Evolutionary conservation across 2,888 invertebrate species (phyloP).

Genomic region (Cheilosia vernalis): DNA sequence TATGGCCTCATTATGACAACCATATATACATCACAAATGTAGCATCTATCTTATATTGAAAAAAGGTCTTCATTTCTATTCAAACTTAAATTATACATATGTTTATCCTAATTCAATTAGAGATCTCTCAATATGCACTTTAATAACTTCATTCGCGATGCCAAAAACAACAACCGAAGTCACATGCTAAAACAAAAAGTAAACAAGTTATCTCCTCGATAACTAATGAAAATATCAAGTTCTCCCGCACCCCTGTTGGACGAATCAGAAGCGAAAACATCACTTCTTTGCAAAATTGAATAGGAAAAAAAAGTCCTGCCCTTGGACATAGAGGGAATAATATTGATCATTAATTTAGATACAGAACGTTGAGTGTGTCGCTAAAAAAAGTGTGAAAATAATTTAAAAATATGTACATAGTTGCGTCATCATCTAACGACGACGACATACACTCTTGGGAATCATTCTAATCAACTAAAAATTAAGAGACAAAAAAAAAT

Average conservation of each 20-base stretch:
- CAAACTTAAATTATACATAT: not conserved
- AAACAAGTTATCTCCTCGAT: slow-evolving; percentile 60
- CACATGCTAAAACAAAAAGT: slow-evolving; percentile 66
- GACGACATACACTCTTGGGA: slow-evolving; percentile 52
- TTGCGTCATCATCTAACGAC: slow-evolving; percentile 67
- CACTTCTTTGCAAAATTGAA: slow-evolving; percentile 15
- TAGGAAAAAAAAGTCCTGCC: slow-evolving; percentile 28
- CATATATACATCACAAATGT: no score
- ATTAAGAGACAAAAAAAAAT: slow-evolving; percentile 54
- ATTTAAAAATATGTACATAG: slow-evolving; percentile 47
- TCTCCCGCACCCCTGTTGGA: not conserved
- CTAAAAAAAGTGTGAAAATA: slow-evolving; percentile 65
- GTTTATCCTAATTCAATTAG: slow-evolving; percentile 53
- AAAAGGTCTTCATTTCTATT: not conserved
- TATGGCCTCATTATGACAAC: no score
- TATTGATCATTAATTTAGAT: slow-evolving; percentile 61
- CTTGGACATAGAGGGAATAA: slow-evolving; percentile 50
- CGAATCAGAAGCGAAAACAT: slow-evolving; percentile 2
- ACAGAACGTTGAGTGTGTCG: slow-evolving; percentile 38
- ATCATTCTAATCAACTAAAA: slow-evolving; percentile 69
- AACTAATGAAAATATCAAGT: slow-evolving; percentile 6
- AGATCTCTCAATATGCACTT: slow-evolving; percentile 46
- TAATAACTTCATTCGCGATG: slow-evolving; percentile 43
- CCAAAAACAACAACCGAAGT: slow-evolving; percentile 56
- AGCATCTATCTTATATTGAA: no score